Base-by-base conservation (phyloP, 2,797 vertebrate species). In the Gobionotothen gibberifrons region DNA sequence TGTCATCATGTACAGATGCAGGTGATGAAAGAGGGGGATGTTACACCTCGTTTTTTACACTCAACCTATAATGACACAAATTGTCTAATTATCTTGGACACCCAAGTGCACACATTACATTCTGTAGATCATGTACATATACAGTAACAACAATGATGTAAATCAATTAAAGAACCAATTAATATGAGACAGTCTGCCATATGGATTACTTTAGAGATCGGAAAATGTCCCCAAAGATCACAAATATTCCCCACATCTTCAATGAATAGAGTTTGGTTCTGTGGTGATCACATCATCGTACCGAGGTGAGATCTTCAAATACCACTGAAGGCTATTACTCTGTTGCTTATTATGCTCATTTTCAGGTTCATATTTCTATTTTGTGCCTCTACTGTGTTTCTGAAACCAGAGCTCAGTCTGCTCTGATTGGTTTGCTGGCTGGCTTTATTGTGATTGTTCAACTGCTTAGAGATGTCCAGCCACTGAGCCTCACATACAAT, bases 1-100 rank as follows among this genome's bases (percentile, higher is more conserved):
- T 63, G 78, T 89, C 86, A 86, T 87, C 70, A 9, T 39, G 52
- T 79, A 83, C 66, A 83, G 72, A 66, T 79, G 68, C 46, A 68
- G 64, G 29, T 42, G 66, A 69, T 63, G 70, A 77, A 39, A 15
- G 43, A n/a, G 44, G 15, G 68, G 26, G 36, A 19, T 15, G 15
- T 63, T 29, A 39, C 39, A 64, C 52, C 12, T 67, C 32, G 16
- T 48, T 9, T 44, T 49, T 72, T 42, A 61, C 43, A 36, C 9
- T 69, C 32, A 51, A 11, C 53, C 12, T 21, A 64, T 54, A 62
- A 29, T 62, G 40, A 76, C 1, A 57, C 40, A 46, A 29, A 26
- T 40, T 14, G 26, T 74, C 39, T 56, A 29, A 26, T 36, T 13
- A 10, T 17, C 39, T 52, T 11, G 55, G 52, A 64, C 16, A 68